Evolutionary conservation across 1,140 invertebrate genomes (phyloP), one percentile per base, ranked within the genome.

Genomic region (Lepidostoma basale): DNA sequence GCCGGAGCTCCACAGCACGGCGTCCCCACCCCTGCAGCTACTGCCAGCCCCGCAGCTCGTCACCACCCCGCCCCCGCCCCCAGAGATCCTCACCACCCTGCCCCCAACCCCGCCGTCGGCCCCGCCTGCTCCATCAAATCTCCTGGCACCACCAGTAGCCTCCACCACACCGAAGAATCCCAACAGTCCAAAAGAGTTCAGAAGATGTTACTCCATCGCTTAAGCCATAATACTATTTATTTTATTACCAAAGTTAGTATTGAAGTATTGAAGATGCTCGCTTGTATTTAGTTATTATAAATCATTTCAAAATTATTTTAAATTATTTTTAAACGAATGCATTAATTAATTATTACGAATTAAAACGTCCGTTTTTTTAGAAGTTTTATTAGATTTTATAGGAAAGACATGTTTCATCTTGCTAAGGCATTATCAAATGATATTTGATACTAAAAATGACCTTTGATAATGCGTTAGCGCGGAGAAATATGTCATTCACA

Each of bases 181-280:
- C 9, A 59, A 42, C 22, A 67, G 30, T n/a, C 58, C 64, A 9
- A 67, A 63, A 42, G 36, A 30, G 10, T 71, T 71, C 42, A 67
- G 60, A 49, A 67, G 69, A 67, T 45, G 59, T 30, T 67, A 71
- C 30, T 71, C 69, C 16, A 71, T 71, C 36, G 69, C 69, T 56
- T 56, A 22, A 56, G 20, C 36, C 14, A 2, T 36, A 2, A n/a
- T 36, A n/a, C 14, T 9, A 36, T 6, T 1, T n/a, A 36, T 12
- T 5, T 1, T 12, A 36, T 36, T 36, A 36, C 5, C 1, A 36
- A n/a, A 12, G 5, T 2, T 12, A 36, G 14, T 36, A 5, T 36
- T 36, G 10, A 36, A 12, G 14, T 16, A 45, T 9, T 14, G 8
- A 3, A 16, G 12, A 16, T 16, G n/a, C n/a, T n/a, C n/a, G n/a